A percentile compares a stretch with the other conserved stretches of the same genome.
Conservation (phyloP, 2,888 invertebrate species). For the Pseudococcus viburni region DNA sequence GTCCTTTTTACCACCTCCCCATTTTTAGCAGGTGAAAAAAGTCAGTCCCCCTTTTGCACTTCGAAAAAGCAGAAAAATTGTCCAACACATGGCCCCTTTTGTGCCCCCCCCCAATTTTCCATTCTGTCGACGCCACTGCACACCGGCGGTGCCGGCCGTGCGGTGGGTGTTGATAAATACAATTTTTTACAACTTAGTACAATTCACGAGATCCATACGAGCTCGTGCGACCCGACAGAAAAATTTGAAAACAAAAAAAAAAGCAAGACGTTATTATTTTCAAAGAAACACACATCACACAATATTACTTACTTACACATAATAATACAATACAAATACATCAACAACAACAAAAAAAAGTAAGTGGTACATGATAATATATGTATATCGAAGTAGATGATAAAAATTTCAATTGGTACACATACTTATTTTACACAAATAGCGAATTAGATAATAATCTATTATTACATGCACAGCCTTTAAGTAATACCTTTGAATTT, state of each 20-base stretch:
- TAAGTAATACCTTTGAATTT: constrained; percentile 36
- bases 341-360: neutral
- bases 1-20: too few relatives aligned
- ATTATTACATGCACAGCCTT: constrained; percentile 52
- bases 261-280: constrained; percentile 9
- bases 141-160: too few relatives aligned
- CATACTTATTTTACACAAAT: neutral
- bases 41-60: too few relatives aligned
- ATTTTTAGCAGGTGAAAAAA: too few relatives aligned
- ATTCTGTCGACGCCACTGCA: too few relatives aligned
- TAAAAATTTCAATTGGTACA: constrained; percentile 1
- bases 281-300: constrained; percentile 23
- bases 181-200: too few relatives aligned
- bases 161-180: too few relatives aligned
- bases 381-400: neutral
- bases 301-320: neutral
- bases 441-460: constrained; percentile 1
- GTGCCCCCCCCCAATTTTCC: too few relatives aligned
- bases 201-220: neutral
- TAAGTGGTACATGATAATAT: neutral
- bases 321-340: neutral
- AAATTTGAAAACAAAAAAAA: neutral
- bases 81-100: too few relatives aligned
- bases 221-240: neutral
- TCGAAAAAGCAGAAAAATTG: too few relatives aligned